These are phyloP conservation scores for Strix aluco DNA, from an alignment of 2,113 vertebrate genomes.

Conservation along the genomic window DNA sequence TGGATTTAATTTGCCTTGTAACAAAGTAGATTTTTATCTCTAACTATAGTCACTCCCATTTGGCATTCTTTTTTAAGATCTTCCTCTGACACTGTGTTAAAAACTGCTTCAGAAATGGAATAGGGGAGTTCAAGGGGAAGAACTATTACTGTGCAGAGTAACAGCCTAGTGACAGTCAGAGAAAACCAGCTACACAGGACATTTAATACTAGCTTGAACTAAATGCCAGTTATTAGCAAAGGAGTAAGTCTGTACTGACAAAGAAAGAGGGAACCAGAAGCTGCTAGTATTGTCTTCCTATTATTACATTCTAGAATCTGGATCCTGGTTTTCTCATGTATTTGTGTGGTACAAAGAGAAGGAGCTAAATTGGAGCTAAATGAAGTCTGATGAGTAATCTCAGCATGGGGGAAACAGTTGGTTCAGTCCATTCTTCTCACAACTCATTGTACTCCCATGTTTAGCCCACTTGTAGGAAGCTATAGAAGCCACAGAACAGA, in stretches of 20 bases:
- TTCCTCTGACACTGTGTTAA: not conserved
- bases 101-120: not conserved
- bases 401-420: not conserved
- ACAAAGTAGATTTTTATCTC: not conserved
- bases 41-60: not conserved
- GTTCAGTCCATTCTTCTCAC: not conserved
- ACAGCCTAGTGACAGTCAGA: not conserved
- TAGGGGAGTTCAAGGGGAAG: not conserved
- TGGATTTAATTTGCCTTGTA: not conserved
- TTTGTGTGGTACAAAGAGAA: not conserved
- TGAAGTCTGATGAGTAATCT: not conserved
- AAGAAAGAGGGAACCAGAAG: not conserved
- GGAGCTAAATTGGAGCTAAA: not conserved
- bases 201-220: not conserved
- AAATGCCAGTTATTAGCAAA: not conserved
- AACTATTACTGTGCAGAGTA: not conserved
- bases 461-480: not conserved
- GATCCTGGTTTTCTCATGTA: not conserved
- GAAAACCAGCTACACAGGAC: not conserved
- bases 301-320: not conserved
- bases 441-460: not conserved
- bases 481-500: not conserved
- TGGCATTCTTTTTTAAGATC: not conserved
- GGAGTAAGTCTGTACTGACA: not conserved
- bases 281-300: not conserved